Percentiles rank a stretch among this genome's conserved stretches.
Conservation (phyloP, 1,140 invertebrate genomes). For the Protaetia brevitarsis region DNA sequence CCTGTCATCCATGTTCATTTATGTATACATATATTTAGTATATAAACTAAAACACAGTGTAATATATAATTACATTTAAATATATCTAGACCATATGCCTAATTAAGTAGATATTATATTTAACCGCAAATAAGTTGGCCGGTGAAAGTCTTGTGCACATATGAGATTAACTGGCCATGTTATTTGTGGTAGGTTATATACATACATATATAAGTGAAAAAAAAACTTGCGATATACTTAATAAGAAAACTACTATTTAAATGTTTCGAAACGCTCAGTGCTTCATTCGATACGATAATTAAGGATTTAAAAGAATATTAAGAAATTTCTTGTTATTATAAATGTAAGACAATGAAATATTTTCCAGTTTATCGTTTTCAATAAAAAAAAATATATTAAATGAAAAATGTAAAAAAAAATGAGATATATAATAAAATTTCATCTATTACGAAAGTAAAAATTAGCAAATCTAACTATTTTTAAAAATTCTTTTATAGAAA, state of each 20-base stretch:
- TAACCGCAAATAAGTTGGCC: too few relatives aligned
- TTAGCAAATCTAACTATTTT: not conserved
- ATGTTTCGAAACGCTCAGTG: constrained; percentile 8
- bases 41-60: not conserved
- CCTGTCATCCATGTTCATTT: not conserved
- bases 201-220: too few relatives aligned
- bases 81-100: not conserved
- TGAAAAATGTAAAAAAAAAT: not conserved
- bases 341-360: not conserved
- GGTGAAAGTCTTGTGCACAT: too few relatives aligned
- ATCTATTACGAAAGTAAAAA: not conserved
- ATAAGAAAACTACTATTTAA: too few relatives aligned
- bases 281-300: too few relatives aligned
- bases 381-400: not conserved
- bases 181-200: too few relatives aligned
- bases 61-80: not conserved
- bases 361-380: not conserved
- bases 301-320: too few relatives aligned
- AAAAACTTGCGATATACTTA: not conserved
- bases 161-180: too few relatives aligned
- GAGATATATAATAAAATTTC: not conserved
- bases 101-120: not conserved
- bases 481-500: not conserved
- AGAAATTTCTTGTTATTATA: too few relatives aligned
- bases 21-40: not conserved